A percentile compares a stretch with the other conserved stretches of the same genome.
Evolutionary conservation across 2,113 vertebrate species (phyloP).

Genomic region (Plecturocebus donacophilus): DNA sequence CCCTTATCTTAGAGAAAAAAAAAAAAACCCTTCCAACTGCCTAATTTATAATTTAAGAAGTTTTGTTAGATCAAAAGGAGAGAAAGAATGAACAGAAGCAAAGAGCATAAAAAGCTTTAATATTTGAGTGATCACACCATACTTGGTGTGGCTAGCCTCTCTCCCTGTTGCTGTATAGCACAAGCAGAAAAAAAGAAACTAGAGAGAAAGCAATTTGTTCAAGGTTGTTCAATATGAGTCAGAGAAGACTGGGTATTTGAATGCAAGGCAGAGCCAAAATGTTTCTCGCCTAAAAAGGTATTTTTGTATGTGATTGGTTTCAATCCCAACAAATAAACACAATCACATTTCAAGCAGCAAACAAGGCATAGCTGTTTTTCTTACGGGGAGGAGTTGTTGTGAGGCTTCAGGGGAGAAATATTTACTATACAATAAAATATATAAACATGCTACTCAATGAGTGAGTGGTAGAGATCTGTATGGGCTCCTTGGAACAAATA

Average conservation of each 20-base stretch:
- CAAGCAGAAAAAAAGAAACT: background rate
- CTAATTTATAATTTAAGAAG: constrained; percentile 74
- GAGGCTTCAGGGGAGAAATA: background rate
- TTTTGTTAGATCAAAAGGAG: constrained; percentile 67
- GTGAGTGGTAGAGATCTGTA: background rate
- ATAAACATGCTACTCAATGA: background rate
- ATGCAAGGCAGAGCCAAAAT: constrained; percentile 29
- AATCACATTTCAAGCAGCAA: constrained; percentile 41
- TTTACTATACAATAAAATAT: background rate
- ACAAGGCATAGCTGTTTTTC: background rate
- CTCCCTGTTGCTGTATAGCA: background rate
- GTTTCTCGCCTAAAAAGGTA: constrained; percentile 33
- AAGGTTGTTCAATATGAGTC: constrained; percentile 57
- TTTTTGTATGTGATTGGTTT: constrained; percentile 68
- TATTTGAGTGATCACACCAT: background rate
- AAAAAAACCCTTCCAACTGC: background rate
- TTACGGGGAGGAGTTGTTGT: background rate
- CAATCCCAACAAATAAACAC: constrained; percentile 44
- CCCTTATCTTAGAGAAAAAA: background rate
- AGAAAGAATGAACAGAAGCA: constrained; percentile 64
- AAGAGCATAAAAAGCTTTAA: constrained; percentile 15
- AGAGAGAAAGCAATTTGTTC: constrained; percentile 47
- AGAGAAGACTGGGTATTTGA: constrained; percentile 61
- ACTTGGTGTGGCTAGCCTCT: background rate
- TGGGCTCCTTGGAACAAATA: background rate